A percentile compares a stretch with the other conserved stretches of the same genome.
Evolutionary conservation across 2,888 invertebrate genomes (phyloP).

Genomic region (Lepidocyrtinus sp.): DNA sequence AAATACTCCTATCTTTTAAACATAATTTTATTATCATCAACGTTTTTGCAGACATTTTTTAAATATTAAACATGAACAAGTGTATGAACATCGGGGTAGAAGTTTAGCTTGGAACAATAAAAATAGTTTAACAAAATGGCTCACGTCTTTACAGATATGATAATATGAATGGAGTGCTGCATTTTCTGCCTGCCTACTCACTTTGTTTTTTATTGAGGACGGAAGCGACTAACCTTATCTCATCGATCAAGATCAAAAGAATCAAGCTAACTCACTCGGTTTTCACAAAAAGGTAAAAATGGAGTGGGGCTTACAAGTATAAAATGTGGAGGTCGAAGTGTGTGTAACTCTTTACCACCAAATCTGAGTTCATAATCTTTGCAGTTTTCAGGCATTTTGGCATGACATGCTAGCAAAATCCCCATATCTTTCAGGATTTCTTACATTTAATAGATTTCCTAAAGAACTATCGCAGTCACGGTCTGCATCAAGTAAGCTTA

Average conservation of each 20-base stretch:
- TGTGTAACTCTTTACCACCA: neutral
- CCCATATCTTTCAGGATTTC: no score
- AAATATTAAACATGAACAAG: neutral
- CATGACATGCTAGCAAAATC: conserved; percentile 8
- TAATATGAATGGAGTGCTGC: neutral
- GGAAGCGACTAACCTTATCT: conserved; percentile 10
- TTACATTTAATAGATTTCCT: neutral
- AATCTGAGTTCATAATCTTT: conserved; percentile 4
- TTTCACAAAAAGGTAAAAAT: neutral
- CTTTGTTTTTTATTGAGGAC: conserved; percentile 3
- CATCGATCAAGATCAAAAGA: conserved; percentile 9
- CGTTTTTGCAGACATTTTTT: neutral
- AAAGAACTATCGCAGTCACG: conserved; percentile 34
- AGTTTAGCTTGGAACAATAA: neutral
- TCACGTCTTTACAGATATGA: neutral
- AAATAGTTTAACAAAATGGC: conserved; percentile 5
- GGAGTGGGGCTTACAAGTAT: neutral
- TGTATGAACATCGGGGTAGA: neutral
- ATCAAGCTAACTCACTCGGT: neutral
- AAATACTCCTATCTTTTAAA: conserved; percentile 15
- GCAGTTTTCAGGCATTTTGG: conserved; percentile 6
- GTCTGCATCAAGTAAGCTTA: conserved; percentile 45
- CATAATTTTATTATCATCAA: conserved; percentile 30
- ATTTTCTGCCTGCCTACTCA: neutral
- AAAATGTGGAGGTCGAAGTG: neutral